phyloP scores from a whole-genome alignment of 1,140 invertebrate genomes.

The Drosophila sucinea region DNA sequence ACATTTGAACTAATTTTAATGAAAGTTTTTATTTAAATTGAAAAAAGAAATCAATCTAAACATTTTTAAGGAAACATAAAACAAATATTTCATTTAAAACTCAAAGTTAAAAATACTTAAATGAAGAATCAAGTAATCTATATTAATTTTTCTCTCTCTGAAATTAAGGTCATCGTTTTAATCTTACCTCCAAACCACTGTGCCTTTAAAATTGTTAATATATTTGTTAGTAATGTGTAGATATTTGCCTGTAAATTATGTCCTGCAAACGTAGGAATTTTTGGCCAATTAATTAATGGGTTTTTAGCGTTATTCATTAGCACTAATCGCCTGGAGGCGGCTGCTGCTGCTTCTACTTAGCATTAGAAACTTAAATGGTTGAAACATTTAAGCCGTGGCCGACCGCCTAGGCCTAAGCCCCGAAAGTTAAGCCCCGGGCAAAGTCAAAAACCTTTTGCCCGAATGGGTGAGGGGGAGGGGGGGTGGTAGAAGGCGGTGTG shows the following conservation, averaged over 20 bases:
- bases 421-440: conserved; percentile 42
- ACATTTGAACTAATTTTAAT: too few species aligned
- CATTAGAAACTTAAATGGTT: conserved; percentile 9
- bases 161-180: not conserved
- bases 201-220: conserved; percentile 9
- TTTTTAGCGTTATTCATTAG: conserved; percentile 76
- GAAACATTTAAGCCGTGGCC: conserved; percentile 18
- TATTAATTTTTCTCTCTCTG: not conserved
- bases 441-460: conserved; percentile 74
- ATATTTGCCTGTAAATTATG: conserved; percentile 3
- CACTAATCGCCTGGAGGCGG: conserved; percentile 58
- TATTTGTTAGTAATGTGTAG: conserved; percentile 3
- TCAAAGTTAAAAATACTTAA: too few species aligned
- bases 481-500: conserved; percentile 51
- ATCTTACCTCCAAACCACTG: not conserved
- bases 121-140: too few species aligned
- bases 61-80: not conserved
- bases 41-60: too few species aligned
- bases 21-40: too few species aligned
- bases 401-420: conserved; percentile 42
- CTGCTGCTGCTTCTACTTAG: conserved; percentile 4
- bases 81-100: too few species aligned
- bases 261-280: conserved; percentile 54
- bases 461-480: not conserved
- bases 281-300: conserved; percentile 72